phyloP scores from a whole-genome alignment of 1,140 invertebrate genomes.

The Pogonomyrmex californicus region DNA sequence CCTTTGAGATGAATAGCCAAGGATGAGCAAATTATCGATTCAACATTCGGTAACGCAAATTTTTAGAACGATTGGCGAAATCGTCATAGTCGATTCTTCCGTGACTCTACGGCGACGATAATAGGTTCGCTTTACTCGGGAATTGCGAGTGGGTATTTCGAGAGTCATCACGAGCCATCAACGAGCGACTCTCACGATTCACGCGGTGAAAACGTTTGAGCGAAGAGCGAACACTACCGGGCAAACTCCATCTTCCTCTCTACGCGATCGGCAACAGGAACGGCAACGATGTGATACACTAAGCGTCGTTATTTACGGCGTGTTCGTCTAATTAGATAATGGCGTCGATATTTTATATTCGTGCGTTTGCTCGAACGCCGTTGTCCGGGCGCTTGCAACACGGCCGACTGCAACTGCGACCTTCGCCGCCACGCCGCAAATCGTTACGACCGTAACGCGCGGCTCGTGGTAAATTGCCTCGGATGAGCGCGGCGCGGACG shows the following conservation, averaged over 20 bases:
- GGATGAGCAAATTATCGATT: neutral
- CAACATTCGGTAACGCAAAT: neutral
- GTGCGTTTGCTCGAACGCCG: conserved; percentile 34
- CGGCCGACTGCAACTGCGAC: conserved; percentile 11
- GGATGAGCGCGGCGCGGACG: conserved; percentile 13
- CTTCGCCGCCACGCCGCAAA: conserved; percentile 43
- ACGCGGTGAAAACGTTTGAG: neutral
- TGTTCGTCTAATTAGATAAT: conserved; percentile 65
- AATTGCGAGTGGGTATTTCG: neutral
- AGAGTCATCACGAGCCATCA: conserved; percentile 5
- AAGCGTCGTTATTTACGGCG: conserved; percentile 56
- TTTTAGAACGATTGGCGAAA: conserved; percentile 7
- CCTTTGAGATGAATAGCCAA: neutral
- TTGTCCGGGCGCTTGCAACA: conserved; percentile 1
- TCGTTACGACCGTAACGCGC: conserved; percentile 45
- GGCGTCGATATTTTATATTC: conserved; percentile 60
- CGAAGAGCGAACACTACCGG: neutral
- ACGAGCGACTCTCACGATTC: conserved; percentile 12
- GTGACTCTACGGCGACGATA: neutral
- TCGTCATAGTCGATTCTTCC: neutral
- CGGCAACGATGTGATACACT: neutral
- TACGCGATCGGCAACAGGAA: neutral
- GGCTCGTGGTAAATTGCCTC: conserved; percentile 43
- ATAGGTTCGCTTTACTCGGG: neutral
- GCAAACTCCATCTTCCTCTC: conserved; percentile 5